Evolutionary conservation across 2,888 invertebrate genomes (phyloP).

Genomic region (Mythimna impura): DNA sequence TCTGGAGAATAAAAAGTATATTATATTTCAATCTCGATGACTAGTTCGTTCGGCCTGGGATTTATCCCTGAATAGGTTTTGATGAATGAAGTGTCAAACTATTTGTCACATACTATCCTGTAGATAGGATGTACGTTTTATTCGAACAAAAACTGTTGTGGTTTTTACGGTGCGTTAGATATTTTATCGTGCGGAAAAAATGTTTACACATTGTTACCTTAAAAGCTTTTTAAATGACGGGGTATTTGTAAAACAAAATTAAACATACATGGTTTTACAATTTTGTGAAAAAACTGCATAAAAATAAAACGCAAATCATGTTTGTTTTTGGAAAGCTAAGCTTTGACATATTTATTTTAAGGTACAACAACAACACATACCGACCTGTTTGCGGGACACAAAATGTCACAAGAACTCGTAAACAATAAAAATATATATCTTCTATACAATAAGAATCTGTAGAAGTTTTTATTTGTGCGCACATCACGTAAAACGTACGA

Average conservation of each 20-base stretch:
- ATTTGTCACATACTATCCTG: conserved; percentile 57
- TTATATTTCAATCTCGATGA: conserved; percentile 49
- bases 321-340: too few species aligned
- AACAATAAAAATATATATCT: background rate
- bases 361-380: too few species aligned
- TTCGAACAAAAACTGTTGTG: conserved; percentile 30
- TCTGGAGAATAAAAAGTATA: conserved; percentile 28
- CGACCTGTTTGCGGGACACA: too few species aligned
- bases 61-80: conserved; percentile 59
- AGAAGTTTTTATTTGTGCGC: too few species aligned
- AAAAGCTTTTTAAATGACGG: conserved; percentile 15
- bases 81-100: conserved; percentile 66
- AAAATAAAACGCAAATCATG: background rate
- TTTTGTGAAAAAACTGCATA: background rate
- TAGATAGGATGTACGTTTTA: conserved; percentile 28
- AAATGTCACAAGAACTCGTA: background rate
- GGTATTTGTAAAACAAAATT: too few species aligned
- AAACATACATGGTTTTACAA: background rate
- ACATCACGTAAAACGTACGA: too few species aligned
- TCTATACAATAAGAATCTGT: too few species aligned
- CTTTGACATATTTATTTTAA: too few species aligned
- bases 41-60: conserved; percentile 38
- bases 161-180: conserved; percentile 26
- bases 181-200: conserved; percentile 23
- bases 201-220: conserved; percentile 15